These are phyloP conservation scores for Eurosta solidaginis DNA, from an alignment of 1,140 invertebrate species.

Conservation along the genomic window DNA sequence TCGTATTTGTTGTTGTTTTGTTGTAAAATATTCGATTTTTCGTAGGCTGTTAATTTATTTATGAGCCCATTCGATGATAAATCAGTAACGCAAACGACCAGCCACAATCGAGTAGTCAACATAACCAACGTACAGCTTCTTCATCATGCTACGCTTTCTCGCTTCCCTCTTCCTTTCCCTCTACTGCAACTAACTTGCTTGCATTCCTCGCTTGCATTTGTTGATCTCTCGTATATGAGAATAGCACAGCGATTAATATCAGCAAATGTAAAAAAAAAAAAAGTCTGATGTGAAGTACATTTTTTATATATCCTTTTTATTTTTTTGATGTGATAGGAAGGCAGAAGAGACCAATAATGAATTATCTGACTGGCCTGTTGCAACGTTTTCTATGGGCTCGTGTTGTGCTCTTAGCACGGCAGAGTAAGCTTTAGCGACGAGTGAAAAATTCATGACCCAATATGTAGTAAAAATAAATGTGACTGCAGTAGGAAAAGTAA, in stretches of 20 bases:
- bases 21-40: conserved; percentile 25
- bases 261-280: too few relatives aligned
- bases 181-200: too few relatives aligned
- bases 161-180: neutral
- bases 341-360: neutral
- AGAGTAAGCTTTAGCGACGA: neutral
- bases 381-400: neutral
- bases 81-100: conserved; percentile 11
- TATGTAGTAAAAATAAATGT: conserved; percentile 27
- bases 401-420: neutral
- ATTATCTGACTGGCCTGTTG: neutral
- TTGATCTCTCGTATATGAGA: neutral
- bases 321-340: neutral
- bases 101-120: neutral
- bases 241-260: conserved; percentile 10
- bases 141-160: too few relatives aligned
- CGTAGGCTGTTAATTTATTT: conserved; percentile 23
- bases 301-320: too few relatives aligned
- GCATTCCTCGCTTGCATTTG: neutral
- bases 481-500: neutral
- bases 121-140: too few relatives aligned
- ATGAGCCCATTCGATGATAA: neutral
- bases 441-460: conserved; percentile 2
- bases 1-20: conserved; percentile 4
- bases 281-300: neutral